Conservation (phyloP, 2,888 invertebrate species). For the Merodon equestris region DNA sequence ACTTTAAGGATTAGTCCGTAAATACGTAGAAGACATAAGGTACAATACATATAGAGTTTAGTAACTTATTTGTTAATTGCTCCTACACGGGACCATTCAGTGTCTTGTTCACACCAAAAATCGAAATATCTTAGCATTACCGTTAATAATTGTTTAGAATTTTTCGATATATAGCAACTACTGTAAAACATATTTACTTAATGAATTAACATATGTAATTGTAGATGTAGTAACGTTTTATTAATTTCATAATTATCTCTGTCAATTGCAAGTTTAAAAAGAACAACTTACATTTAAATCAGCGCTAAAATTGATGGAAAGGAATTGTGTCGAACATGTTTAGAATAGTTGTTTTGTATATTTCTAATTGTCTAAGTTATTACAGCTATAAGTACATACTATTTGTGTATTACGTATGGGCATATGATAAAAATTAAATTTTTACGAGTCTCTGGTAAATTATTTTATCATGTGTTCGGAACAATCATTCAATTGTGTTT, state of each 20-base stretch:
- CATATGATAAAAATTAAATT: constrained; percentile 37
- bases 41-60: constrained; percentile 23
- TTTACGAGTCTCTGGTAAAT: constrained; percentile 24
- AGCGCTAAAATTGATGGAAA: constrained; percentile 16
- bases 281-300: constrained; percentile 35
- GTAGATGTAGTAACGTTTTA: constrained; percentile 38
- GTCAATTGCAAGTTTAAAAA: constrained; percentile 53
- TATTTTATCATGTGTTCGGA: background rate
- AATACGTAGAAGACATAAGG: constrained; percentile 15
- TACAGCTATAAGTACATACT: constrained; percentile 2
- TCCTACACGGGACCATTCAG: constrained; percentile 71
- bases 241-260: constrained; percentile 55
- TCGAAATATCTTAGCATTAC: too few relatives aligned
- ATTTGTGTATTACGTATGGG: constrained; percentile 48
- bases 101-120: constrained; percentile 69
- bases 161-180: too few relatives aligned
- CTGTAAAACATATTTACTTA: constrained; percentile 35
- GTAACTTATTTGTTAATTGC: constrained; percentile 55
- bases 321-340: background rate
- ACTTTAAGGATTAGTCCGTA: constrained; percentile 39
- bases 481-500: too few relatives aligned
- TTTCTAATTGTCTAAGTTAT: constrained; percentile 49
- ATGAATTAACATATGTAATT: constrained; percentile 9
- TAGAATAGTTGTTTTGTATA: constrained; percentile 40
- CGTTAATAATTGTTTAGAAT: background rate